A percentile compares a stretch with the other conserved stretches of the same genome.
Evolutionary conservation across 53 echinoderm and acorn worm species (phyloP).

Genomic region (Holothuria scabra): DNA sequence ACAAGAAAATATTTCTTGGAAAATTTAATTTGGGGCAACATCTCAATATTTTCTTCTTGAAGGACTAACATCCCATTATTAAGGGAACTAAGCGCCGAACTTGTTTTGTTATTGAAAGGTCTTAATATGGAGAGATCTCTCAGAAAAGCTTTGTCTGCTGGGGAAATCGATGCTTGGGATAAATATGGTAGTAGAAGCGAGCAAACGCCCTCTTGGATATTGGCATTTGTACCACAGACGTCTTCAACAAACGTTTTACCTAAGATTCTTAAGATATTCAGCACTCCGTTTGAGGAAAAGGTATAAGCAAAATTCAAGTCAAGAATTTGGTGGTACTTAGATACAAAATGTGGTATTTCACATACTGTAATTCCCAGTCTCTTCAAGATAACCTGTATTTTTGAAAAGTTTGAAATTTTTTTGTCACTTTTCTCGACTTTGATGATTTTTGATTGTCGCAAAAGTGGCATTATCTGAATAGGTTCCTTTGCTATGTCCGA

Average conservation of each 20-base stretch:
- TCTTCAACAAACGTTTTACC: background rate
- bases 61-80: no score
- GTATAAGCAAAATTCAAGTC: background rate
- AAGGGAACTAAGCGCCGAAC: no score
- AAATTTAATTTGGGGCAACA: background rate
- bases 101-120: no score
- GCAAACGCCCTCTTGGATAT: background rate
- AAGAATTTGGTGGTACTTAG: background rate
- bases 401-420: background rate
- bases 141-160: no score
- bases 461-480: conserved; percentile 17
- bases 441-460: background rate
- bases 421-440: background rate
- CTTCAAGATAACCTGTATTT: background rate
- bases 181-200: background rate
- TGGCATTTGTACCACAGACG: background rate
- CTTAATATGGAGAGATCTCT: no score
- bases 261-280: background rate
- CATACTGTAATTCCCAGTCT: background rate
- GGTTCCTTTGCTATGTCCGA: background rate
- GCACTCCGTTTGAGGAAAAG: conserved; percentile 1
- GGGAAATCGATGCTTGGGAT: background rate
- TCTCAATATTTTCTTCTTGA: no score
- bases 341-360: background rate
- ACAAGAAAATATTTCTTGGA: background rate